A percentile compares a stretch with the other conserved stretches of the same genome.
phyloP scores from a whole-genome alignment of 2,797 vertebrate genomes.

The Sebastes variabilis region DNA sequence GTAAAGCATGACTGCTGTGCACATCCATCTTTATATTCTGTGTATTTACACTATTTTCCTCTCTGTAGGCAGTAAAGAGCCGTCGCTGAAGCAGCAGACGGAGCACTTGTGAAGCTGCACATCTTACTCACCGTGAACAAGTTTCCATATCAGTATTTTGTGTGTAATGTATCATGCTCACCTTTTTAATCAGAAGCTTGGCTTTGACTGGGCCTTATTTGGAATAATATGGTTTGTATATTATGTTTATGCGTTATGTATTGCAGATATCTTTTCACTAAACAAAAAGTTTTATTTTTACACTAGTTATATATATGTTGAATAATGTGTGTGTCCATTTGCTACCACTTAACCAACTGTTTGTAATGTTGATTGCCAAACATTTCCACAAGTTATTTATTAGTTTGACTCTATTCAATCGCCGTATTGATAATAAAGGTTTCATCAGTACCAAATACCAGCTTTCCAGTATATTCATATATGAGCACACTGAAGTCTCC shows the following conservation, averaged over 20 bases:
- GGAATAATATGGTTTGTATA: constrained; percentile 70
- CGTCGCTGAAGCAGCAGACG: constrained; percentile 29
- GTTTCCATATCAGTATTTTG: constrained; percentile 32
- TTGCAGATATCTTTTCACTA: constrained; percentile 62
- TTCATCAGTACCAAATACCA: constrained; percentile 27
- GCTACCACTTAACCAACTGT: constrained; percentile 51
- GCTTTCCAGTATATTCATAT: constrained; percentile 8
- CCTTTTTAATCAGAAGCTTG: constrained; percentile 63
- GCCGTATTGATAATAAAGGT: constrained; percentile 65
- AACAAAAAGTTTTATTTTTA: constrained; percentile 68
- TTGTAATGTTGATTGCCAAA: constrained; percentile 54
- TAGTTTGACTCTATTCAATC: constrained; percentile 55
- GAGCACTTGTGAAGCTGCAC: constrained; percentile 56
- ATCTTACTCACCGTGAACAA: constrained; percentile 41
- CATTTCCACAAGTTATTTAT: constrained; percentile 73
- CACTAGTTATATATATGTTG: constrained; percentile 57
- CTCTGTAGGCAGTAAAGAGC: constrained; percentile 27
- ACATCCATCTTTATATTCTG: background rate
- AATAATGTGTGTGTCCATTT: constrained; percentile 54
- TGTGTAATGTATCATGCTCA: constrained; percentile 57
- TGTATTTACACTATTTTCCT: constrained; percentile 16
- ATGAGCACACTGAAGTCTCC: background rate
- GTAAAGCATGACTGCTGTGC: background rate
- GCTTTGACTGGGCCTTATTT: constrained; percentile 54
- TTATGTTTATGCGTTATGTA: constrained; percentile 64